These are phyloP conservation scores for Hermaeophaga mercurialis DNA, from an alignment of 2,888 invertebrate genomes.

Conservation along the genomic window DNA sequence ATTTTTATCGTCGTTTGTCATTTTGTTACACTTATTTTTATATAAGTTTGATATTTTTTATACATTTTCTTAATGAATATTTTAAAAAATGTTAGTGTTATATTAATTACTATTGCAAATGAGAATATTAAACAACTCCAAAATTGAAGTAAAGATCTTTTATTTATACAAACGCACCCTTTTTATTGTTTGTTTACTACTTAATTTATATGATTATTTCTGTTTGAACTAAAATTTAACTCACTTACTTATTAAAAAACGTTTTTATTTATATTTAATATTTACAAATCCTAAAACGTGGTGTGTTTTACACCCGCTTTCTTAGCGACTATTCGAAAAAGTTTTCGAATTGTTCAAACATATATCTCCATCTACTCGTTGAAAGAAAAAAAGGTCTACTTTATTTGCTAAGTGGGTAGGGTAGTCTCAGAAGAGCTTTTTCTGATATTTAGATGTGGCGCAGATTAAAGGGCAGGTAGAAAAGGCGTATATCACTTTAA, in stretches of 20 bases:
- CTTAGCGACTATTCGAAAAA: background rate
- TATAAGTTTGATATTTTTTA: no score
- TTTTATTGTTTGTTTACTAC: constrained; percentile 33
- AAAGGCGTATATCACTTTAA: no score
- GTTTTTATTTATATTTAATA: background rate
- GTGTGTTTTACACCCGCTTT: background rate
- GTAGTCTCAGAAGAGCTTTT: background rate
- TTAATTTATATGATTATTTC: constrained; percentile 24
- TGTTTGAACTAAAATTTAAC: constrained; percentile 17
- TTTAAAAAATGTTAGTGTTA: no score
- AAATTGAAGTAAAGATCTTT: no score
- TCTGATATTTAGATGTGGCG: background rate
- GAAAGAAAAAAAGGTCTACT: background rate
- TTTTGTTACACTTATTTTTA: no score
- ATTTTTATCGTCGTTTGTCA: no score
- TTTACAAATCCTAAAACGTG: background rate
- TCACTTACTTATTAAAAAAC: constrained; percentile 12
- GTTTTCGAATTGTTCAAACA: background rate
- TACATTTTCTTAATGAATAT: no score
- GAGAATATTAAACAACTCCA: background rate
- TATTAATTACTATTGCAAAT: no score
- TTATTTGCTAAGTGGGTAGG: constrained; percentile 2
- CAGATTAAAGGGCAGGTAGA: background rate
- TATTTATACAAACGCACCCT: constrained; percentile 33
- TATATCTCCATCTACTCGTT: background rate